Evolutionary conservation across 2,113 vertebrate genomes (phyloP), one percentile per base, ranked within the genome.

Genomic region (Laticauda laticaudata): DNA sequence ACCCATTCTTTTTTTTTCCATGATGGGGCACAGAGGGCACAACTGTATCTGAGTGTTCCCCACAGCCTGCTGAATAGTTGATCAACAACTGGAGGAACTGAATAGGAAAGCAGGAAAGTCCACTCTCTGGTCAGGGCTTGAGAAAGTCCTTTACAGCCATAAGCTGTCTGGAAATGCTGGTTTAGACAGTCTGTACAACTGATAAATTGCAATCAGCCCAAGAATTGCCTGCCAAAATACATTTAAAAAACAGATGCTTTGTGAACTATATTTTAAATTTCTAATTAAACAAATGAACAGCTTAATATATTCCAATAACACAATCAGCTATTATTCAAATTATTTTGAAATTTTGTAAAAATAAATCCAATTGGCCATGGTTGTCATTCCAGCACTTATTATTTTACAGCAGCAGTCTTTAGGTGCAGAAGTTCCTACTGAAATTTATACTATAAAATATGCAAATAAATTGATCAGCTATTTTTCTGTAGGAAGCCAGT

Each of bases 1-100:
- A 34, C n/a, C n/a, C 69, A 18, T 75, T 39, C n/a, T 5, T 18
- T 18, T 1, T 1, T 1, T 1, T 1, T 0, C 4, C 61, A 29
- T 7, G 15, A 34, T 75, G 14, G 14, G n/a, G n/a, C n/a, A 34
- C 1, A 34, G 64, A 75, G 12, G 29, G n/a, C n/a, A 75, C n/a
- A 75, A 75, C 69, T 34, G n/a, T 39, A 81, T 39, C 69, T 81
- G n/a, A 20, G 5, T 18, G 69, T 75, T 34, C 12, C 69, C 69
- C n/a, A 81, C 6, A 39, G 15, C 69, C 34, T 81, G 69, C 15
- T 39, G 69, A 75, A 75, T 15, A 20, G 14, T 34, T 81, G 69
- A 81, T 81, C 34, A 81, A 34, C 6, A 81, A 20, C 15, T 81
- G 15, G 34, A 20, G 34, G n/a, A 81, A 34, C 34, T 81, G 15